These are phyloP conservation scores for Drosophila yooni DNA, from an alignment of 2,888 invertebrate species.

Conservation along the genomic window DNA sequence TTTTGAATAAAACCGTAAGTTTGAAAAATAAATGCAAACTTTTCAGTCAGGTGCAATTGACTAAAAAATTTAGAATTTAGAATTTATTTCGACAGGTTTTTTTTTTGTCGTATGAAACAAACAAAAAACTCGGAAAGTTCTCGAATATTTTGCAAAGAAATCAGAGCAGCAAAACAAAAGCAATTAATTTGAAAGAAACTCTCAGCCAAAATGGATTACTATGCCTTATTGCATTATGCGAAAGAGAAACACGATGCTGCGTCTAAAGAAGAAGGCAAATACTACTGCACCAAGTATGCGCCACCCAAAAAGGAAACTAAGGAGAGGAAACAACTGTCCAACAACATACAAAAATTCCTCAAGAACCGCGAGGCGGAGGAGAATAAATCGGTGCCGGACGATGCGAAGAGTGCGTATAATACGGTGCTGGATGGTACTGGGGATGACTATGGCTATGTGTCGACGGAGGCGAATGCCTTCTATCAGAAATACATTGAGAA, in stretches of 20 bases:
- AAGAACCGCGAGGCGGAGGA: conserved; percentile 93
- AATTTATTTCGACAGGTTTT: too few species aligned
- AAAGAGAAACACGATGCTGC: conserved; percentile 86
- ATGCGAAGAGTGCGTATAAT: conserved; percentile 91
- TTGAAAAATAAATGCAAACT: not conserved
- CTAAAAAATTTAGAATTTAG: too few species aligned
- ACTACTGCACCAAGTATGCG: conserved; percentile 92
- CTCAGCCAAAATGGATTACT: conserved; percentile 87
- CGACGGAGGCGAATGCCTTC: conserved; percentile 91
- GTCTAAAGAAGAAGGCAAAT: conserved; percentile 85
- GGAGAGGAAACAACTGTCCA: conserved; percentile 88
- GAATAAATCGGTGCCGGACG: conserved; percentile 93
- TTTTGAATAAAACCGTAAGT: too few species aligned
- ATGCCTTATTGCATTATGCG: conserved; percentile 87
- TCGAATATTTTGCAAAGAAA: conserved; percentile 21
- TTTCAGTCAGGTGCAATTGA: not conserved
- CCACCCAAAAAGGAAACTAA: conserved; percentile 93
- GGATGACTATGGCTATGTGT: conserved; percentile 96
- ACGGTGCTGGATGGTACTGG: conserved; percentile 88
- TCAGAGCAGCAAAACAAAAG: not conserved
- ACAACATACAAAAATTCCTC: conserved; percentile 93
- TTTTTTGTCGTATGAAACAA: conserved; percentile 11
- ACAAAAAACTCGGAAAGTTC: conserved; percentile 20
- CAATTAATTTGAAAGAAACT: not conserved
- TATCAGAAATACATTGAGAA: conserved; percentile 95